Conservation (phyloP, 2,797 vertebrate species). For the Melanotaenia pygmaea region DNA sequence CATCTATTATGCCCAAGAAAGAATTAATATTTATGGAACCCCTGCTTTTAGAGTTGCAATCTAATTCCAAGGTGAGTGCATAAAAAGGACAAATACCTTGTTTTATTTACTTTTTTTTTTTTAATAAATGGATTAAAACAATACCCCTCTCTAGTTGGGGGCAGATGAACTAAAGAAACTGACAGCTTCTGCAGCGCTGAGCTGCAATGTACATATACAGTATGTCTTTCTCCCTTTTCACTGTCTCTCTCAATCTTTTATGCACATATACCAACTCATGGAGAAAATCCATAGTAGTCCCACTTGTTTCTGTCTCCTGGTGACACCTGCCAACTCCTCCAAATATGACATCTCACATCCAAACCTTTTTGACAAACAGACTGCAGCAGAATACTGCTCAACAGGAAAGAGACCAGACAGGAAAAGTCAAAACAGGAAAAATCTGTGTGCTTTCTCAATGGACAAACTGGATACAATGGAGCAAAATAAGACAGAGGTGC, state of each 20-base stretch:
- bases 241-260: constrained; percentile 25
- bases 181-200: constrained; percentile 66
- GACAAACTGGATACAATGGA: constrained; percentile 38
- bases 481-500: not conserved
- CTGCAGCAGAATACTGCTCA: constrained; percentile 23
- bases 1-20: constrained; percentile 12
- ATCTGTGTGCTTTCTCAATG: constrained; percentile 19
- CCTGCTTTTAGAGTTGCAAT: constrained; percentile 5
- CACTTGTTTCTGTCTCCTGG: constrained; percentile 48
- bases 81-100: constrained; percentile 15
- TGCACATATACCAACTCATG: constrained; percentile 24
- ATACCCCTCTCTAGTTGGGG: not conserved
- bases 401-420: constrained; percentile 55
- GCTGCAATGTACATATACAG: constrained; percentile 60
- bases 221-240: constrained; percentile 46
- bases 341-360: constrained; percentile 24
- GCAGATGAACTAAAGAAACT: constrained; percentile 46
- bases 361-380: constrained; percentile 35
- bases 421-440: constrained; percentile 64
- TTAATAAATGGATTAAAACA: constrained; percentile 14
- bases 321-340: constrained; percentile 45
- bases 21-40: constrained; percentile 10
- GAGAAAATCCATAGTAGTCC: constrained; percentile 49
- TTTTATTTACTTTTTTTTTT: not conserved
- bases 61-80: not conserved